Evolutionary conservation across 2,888 invertebrate genomes (phyloP).

Genomic region (Pomacea canaliculata): DNA sequence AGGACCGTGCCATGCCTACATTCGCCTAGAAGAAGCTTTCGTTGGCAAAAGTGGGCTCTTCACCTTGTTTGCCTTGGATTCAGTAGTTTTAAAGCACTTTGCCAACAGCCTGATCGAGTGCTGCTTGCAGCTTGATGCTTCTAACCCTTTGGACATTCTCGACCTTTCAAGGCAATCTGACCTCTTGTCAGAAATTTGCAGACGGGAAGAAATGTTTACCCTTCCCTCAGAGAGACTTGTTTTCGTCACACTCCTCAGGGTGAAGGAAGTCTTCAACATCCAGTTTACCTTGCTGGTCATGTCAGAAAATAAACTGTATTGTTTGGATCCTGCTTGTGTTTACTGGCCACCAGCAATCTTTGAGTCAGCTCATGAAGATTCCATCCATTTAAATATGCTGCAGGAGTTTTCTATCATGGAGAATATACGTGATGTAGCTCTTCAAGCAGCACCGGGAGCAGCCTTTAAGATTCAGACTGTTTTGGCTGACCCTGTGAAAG

Average conservation of each 20-base stretch:
- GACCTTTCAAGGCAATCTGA: conserved; percentile 50
- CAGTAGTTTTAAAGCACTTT: conserved; percentile 54
- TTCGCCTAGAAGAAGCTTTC: conserved; percentile 65
- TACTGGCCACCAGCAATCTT: conserved; percentile 63
- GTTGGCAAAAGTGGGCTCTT: conserved; percentile 62
- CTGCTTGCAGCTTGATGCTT: conserved; percentile 38
- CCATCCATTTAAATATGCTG: conserved; percentile 52
- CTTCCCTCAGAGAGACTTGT: conserved; percentile 54
- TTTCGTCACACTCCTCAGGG: conserved; percentile 43
- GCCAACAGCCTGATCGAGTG: conserved; percentile 38
- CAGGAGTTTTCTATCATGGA: conserved; percentile 58
- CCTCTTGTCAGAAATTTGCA: conserved; percentile 48
- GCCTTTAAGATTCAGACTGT: neutral
- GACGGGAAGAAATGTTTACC: conserved; percentile 47
- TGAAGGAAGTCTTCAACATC: conserved; percentile 32
- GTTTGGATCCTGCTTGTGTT: conserved; percentile 53
- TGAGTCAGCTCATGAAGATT: conserved; percentile 45
- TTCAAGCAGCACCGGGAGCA: conserved; percentile 31
- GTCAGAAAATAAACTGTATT: conserved; percentile 60
- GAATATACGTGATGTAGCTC: conserved; percentile 56
- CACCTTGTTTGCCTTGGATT: conserved; percentile 54
- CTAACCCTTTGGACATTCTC: conserved; percentile 37
- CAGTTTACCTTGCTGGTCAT: conserved; percentile 51
- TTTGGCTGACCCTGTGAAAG: neutral
- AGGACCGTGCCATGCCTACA: conserved; percentile 57